Conservation (phyloP, 1,140 invertebrate species). For the Phortica variegata region DNA sequence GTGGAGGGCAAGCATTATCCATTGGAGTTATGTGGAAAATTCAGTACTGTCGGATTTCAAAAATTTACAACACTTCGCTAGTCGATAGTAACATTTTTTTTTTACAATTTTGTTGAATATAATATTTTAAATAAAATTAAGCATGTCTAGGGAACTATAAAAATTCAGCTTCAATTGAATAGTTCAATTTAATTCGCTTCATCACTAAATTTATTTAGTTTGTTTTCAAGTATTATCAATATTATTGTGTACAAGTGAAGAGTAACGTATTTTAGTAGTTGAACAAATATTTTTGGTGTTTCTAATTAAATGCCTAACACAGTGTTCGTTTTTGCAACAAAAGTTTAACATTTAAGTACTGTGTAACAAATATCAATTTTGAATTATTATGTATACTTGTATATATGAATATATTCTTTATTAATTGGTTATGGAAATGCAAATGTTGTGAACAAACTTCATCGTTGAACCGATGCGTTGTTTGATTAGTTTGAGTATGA, state of each 20-base stretch:
- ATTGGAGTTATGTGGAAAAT: conserved; percentile 72
- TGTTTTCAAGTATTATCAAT: no score
- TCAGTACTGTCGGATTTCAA: conserved; percentile 79
- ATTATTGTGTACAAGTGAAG: no score
- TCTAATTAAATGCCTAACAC: conserved; percentile 28
- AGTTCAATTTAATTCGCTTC: no score
- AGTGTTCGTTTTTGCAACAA: conserved; percentile 14
- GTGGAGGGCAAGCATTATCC: conserved; percentile 76
- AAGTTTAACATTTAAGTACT: conserved; percentile 40
- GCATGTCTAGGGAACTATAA: conserved; percentile 20
- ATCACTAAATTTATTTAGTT: no score
- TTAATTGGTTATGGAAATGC: conserved; percentile 17
- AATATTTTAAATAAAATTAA: conserved; percentile 14
- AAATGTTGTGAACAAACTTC: no score
- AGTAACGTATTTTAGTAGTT: conserved; percentile 23
- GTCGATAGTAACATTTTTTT: not conserved
- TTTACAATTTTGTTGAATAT: conserved; percentile 6
- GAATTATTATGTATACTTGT: conserved; percentile 18
- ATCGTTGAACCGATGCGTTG: no score
- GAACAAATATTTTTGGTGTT: conserved; percentile 32
- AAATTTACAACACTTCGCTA: conserved; percentile 78
- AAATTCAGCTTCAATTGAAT: conserved; percentile 28
- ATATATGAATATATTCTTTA: conserved; percentile 37
- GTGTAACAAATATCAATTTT: conserved; percentile 39
- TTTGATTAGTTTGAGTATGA: conserved; percentile 8